Percentiles rank a stretch among this genome's conserved stretches.
Conservation (phyloP, 2,888 invertebrate genomes). For the Congeria kusceri region DNA sequence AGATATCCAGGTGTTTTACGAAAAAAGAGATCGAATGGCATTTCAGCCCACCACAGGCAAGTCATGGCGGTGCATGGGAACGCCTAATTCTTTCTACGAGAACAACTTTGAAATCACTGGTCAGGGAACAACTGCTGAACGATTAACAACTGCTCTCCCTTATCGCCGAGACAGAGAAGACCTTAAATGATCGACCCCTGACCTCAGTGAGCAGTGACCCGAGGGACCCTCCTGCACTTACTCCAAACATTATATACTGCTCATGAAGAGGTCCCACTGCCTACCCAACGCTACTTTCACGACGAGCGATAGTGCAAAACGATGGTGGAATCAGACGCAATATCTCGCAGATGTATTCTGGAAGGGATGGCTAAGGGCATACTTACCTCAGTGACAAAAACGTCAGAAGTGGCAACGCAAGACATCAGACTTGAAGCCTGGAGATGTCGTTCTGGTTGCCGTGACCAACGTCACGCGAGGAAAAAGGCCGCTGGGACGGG, state of each 20-base stretch:
- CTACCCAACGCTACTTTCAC: conserved; percentile 19
- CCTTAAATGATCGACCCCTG: conserved; percentile 27
- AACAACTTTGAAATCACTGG: conserved; percentile 11
- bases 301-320: conserved; percentile 10
- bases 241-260: conserved; percentile 27
- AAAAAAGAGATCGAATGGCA: conserved; percentile 38
- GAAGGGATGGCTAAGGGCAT: conserved; percentile 36
- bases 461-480: conserved; percentile 15
- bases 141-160: conserved; percentile 14
- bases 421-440: conserved; percentile 5
- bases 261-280: not conserved
- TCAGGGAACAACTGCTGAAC: conserved; percentile 25
- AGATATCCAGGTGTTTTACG: conserved; percentile 11
- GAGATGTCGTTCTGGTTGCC: conserved; percentile 23
- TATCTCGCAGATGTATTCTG: conserved; percentile 38
- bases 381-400: conserved; percentile 14
- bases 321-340: conserved; percentile 15
- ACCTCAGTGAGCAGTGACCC: conserved; percentile 16
- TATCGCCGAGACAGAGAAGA: conserved; percentile 21
- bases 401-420: conserved; percentile 24
- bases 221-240: conserved; percentile 17
- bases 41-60: conserved; percentile 41
- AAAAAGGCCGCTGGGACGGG: conserved; percentile 14
- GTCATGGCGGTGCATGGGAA: conserved; percentile 43
- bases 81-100: conserved; percentile 24